Percentiles rank a stretch among this genome's conserved stretches.
phyloP scores from a whole-genome alignment of 2,113 vertebrate genomes.

The Zosterops pallidus region DNA sequence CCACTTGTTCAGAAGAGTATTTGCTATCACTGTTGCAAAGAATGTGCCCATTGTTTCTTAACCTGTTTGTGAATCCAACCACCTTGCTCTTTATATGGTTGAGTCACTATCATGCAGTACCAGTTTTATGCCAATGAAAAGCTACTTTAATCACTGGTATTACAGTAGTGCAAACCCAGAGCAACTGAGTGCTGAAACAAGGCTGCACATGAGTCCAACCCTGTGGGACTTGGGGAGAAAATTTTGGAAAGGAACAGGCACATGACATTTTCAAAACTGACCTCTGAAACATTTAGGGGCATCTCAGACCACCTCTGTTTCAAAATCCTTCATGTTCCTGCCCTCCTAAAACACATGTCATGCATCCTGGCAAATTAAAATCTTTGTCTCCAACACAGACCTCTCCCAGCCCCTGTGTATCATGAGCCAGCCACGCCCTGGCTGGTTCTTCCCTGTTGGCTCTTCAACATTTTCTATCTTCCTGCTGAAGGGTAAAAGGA shows the following conservation, averaged over 20 bases:
- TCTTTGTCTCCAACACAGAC: background rate
- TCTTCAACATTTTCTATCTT: background rate
- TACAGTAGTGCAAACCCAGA: background rate
- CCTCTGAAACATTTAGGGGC: background rate
- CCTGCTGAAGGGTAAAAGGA: background rate
- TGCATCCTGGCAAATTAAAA: background rate
- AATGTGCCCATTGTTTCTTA: background rate
- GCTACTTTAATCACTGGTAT: background rate
- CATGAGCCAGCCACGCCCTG: background rate
- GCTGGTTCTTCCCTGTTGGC: background rate
- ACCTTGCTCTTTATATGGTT: background rate
- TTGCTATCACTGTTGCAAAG: background rate
- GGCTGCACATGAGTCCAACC: background rate
- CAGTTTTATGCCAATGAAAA: background rate
- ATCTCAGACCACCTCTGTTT: background rate
- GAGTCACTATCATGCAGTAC: background rate
- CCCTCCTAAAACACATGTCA: background rate
- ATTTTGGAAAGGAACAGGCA: background rate
- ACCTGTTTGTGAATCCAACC: background rate
- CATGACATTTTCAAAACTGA: background rate
- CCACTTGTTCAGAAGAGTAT: background rate
- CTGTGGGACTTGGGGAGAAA: background rate
- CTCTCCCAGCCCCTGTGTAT: background rate
- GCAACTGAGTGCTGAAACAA: background rate
- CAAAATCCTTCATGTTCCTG: background rate